Percentiles rank a stretch among this genome's conserved stretches.
These are phyloP conservation scores for Lagopus muta DNA, from an alignment of 2,113 vertebrate genomes.

Conservation along the genomic window DNA sequence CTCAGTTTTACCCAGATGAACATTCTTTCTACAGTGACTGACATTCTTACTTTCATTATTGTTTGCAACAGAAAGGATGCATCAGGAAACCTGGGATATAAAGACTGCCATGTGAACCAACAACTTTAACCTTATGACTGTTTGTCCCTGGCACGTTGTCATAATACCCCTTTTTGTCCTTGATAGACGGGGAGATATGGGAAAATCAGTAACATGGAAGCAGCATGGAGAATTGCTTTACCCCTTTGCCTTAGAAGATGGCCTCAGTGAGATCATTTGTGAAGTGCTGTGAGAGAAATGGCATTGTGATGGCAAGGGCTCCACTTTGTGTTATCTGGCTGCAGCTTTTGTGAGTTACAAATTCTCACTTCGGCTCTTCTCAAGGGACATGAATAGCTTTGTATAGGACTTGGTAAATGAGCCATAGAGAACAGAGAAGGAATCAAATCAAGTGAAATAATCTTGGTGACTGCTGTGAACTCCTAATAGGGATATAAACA, in stretches of 20 bases:
- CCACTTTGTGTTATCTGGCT: background rate
- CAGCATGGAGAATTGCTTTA: background rate
- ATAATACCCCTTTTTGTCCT: background rate
- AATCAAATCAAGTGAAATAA: constrained; percentile 73
- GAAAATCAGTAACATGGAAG: background rate
- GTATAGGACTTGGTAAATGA: constrained; percentile 63
- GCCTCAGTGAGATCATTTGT: background rate
- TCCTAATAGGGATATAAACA: constrained; percentile 63
- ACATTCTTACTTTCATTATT: background rate
- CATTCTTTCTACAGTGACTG: background rate
- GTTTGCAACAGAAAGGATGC: background rate
- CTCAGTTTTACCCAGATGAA: background rate
- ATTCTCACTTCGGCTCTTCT: constrained; percentile 34
- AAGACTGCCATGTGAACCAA: background rate
- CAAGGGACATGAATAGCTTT: constrained; percentile 15
- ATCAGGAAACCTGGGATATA: background rate
- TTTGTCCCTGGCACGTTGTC: background rate
- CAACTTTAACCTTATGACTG: background rate
- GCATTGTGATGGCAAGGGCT: background rate
- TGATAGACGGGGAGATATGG: constrained; percentile 10
- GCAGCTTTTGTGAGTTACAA: constrained; percentile 37
- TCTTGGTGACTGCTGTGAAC: constrained; percentile 66
- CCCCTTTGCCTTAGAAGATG: background rate
- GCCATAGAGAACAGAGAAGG: constrained; percentile 38
- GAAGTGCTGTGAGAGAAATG: background rate